These are phyloP conservation scores for Proisotoma minuta DNA, from an alignment of 2,888 invertebrate species.

Conservation along the genomic window DNA sequence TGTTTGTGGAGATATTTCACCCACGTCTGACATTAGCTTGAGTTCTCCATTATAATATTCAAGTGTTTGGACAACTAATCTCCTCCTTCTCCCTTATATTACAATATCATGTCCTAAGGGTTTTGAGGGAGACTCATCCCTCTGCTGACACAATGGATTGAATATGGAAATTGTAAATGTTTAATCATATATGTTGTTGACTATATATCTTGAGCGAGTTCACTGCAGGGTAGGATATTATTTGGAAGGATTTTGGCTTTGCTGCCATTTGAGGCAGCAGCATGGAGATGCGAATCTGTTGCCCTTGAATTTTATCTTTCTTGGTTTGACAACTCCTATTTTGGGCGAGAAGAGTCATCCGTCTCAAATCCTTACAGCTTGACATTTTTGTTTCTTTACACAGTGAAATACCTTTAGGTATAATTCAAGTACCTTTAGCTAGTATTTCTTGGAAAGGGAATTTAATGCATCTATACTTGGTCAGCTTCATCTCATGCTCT, in stretches of 20 bases:
- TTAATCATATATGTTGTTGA: background rate
- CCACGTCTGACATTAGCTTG: too few species aligned
- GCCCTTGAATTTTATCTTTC: constrained; percentile 5
- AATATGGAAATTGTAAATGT: too few species aligned
- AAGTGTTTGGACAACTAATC: constrained; percentile 2
- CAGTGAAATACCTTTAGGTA: too few species aligned
- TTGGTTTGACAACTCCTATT: constrained; percentile 5
- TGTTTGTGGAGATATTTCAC: too few species aligned
- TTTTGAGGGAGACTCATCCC: background rate
- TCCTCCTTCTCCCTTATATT: background rate
- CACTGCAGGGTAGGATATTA: background rate
- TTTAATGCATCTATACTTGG: too few species aligned
- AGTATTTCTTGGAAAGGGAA: too few species aligned
- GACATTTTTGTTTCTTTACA: too few species aligned
- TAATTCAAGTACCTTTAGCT: too few species aligned
- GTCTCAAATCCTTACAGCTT: background rate
- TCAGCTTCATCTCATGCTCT: too few species aligned
- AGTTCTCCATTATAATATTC: too few species aligned
- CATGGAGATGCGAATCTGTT: background rate
- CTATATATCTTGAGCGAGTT: too few species aligned
- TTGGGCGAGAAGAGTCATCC: background rate
- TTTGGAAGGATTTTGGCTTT: background rate
- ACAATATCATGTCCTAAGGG: background rate
- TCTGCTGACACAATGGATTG: background rate
- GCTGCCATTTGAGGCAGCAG: background rate